These are phyloP conservation scores for Leucozona laternaria DNA, from an alignment of 2,888 invertebrate species.

Conservation along the genomic window DNA sequence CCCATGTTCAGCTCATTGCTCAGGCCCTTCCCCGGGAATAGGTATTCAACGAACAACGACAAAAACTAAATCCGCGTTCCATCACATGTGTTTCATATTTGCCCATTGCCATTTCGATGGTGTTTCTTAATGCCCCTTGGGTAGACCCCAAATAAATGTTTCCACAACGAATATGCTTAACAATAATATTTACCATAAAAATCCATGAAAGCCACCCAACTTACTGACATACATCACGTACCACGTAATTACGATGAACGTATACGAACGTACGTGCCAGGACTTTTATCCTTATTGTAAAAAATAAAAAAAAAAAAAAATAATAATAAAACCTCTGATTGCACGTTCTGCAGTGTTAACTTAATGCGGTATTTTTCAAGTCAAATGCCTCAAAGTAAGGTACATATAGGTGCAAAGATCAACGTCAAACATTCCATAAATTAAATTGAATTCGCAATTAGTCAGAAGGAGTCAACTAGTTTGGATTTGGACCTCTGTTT, in stretches of 20 bases:
- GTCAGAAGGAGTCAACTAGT: slow-evolving; percentile 10
- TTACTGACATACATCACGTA: slow-evolving; percentile 60
- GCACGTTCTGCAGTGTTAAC: slow-evolving; percentile 25
- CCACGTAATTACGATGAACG: slow-evolving; percentile 68
- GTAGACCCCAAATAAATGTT: slow-evolving; percentile 50
- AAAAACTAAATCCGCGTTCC: slow-evolving; percentile 64
- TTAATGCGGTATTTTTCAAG: slow-evolving; percentile 25
- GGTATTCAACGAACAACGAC: slow-evolving; percentile 41
- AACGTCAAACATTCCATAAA: slow-evolving; percentile 33
- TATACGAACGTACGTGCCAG: slow-evolving; percentile 66
- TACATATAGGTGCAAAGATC: slow-evolving; percentile 25
- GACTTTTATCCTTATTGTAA: slow-evolving; percentile 30
- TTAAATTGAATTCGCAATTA: slow-evolving; percentile 65
- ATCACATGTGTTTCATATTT: slow-evolving; percentile 52
- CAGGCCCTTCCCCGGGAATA: no score
- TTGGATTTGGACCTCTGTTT: slow-evolving; percentile 30
- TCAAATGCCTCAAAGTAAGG: slow-evolving; percentile 46
- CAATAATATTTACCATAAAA: slow-evolving; percentile 71
- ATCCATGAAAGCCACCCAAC: slow-evolving; percentile 58
- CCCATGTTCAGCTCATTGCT: slow-evolving; percentile 4
- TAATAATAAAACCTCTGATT: slow-evolving; percentile 29
- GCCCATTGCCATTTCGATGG: slow-evolving; percentile 35
- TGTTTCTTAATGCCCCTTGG: slow-evolving; percentile 21
- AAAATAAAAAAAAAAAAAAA: not conserved
- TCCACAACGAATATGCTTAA: slow-evolving; percentile 45